Base-by-base conservation (phyloP, 2,797 vertebrate species). In the Scleropages formosus region DNA sequence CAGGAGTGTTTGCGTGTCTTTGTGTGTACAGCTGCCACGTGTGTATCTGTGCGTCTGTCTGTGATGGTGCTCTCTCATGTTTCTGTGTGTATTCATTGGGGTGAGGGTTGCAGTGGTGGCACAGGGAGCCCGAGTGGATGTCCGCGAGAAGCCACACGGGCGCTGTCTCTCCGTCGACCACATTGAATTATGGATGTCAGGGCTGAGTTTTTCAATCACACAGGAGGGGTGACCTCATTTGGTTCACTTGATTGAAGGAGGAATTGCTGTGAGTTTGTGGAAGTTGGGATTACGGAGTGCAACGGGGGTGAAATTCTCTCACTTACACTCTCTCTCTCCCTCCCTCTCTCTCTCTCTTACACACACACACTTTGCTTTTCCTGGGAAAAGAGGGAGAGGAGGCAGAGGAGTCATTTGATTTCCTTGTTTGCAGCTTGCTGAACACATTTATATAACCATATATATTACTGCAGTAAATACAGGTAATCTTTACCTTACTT, bases 101-200 rank as follows among this genome's bases (percentile, higher is more conserved):
- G 67, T 26, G 67, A 20, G 1, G 13, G 20, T 15, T 61, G 61
- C 24, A 27, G 26, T 26, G 7, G 61, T 9, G 61, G n/a, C n/a
- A n/a, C 15, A 8, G 4, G 8, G n/a, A 61, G 59, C 59, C 8
- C 61, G 53, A 18, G 47, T 26, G 49, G 67, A 56, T 53, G 53
- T 10, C 12, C 18, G 53, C 10, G 53, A 70, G 51, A 49, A 27
- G 49, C 47, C 51, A 18, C 51, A 10, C 26, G 53, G 18, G 51
- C 58, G 69, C 8, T 58, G 24, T 71, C 24, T 20, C 16, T 20
- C 16, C 44, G 46, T 8, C 51, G 51, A 39, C 15, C 3, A 20
- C 74, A 66, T 47, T 60, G 27, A 67, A 60, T 58, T 60, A 47
- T 22, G 69, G 26, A 72, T 72, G 53, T 56, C 15, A 8, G 53